phyloP scores from a whole-genome alignment of 2,888 invertebrate species.

The Spisula subtruncata region DNA sequence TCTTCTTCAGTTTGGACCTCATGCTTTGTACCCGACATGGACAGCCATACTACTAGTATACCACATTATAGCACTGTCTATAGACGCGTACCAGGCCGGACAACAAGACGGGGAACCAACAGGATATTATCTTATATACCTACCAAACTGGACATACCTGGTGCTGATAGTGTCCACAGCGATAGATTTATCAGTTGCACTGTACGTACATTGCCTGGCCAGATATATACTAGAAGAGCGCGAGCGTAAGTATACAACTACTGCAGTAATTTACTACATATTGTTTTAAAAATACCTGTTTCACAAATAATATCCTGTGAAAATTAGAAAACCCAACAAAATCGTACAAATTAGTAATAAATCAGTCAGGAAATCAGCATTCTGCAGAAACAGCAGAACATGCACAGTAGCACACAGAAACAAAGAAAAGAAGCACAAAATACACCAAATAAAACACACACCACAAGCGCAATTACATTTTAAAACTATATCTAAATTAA shows the following conservation, averaged over 20 bases:
- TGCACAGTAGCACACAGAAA: too few relatives aligned
- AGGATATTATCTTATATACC: slow-evolving; percentile 54
- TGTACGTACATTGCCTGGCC: slow-evolving; percentile 55
- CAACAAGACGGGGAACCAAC: slow-evolving; percentile 28
- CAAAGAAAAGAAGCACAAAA: too few relatives aligned
- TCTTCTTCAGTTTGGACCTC: slow-evolving; percentile 54
- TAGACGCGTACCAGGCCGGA: slow-evolving; percentile 44
- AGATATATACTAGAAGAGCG: slow-evolving; percentile 51
- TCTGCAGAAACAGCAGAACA: too few relatives aligned
- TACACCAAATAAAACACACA: too few relatives aligned
- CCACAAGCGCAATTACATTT: too few relatives aligned
- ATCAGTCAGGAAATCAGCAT: too few relatives aligned
- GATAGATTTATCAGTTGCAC: slow-evolving; percentile 41
- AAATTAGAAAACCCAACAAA: too few relatives aligned
- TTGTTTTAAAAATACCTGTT: too few relatives aligned
- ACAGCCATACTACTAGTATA: slow-evolving; percentile 46
- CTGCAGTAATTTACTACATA: too few relatives aligned
- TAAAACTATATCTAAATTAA: too few relatives aligned
- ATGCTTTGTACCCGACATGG: slow-evolving; percentile 59
- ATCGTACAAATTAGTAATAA: too few relatives aligned
- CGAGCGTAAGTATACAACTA: slow-evolving; percentile 41
- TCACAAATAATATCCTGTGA: too few relatives aligned
- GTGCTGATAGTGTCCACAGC: slow-evolving; percentile 47
- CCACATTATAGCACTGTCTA: slow-evolving; percentile 42
- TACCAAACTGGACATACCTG: slow-evolving; percentile 58